A percentile compares a stretch with the other conserved stretches of the same genome.
Evolutionary conservation across 2,888 invertebrate species (phyloP).

Genomic region (Choreutis nemorana): DNA sequence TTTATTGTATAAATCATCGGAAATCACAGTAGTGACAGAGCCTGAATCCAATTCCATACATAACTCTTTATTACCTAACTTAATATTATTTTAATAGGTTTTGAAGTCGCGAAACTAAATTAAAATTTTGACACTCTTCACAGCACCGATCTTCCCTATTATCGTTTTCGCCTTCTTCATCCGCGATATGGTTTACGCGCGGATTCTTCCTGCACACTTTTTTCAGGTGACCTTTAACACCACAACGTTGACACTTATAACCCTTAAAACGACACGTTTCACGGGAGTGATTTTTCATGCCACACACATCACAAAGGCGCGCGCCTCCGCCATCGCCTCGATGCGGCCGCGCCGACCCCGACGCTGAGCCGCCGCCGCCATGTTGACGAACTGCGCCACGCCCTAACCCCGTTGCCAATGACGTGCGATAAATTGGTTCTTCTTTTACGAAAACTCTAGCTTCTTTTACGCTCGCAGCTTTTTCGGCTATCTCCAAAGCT

Average conservation of each 20-base stretch:
- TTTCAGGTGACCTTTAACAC: conserved; percentile 2
- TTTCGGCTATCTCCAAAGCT: conserved; percentile 10
- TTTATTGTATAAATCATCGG: too few relatives aligned
- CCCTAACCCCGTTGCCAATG: neutral
- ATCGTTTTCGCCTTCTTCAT: conserved; percentile 1
- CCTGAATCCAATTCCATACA: conserved; percentile 8
- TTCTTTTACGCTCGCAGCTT: conserved; percentile 5
- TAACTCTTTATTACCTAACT: neutral
- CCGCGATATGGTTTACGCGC: too few relatives aligned
- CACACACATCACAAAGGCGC: neutral
- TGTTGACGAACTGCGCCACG: neutral
- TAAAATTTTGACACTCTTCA: conserved; percentile 6
- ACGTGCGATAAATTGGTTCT: conserved; percentile 3
- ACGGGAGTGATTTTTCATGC: conserved; percentile 4
- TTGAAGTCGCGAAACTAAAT: conserved; percentile 6
- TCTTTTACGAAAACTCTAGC: conserved; percentile 3
- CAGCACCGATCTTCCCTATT: too few relatives aligned
- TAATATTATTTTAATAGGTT: conserved; percentile 2
- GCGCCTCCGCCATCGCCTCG: neutral
- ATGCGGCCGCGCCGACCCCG: neutral
- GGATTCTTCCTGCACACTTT: too few relatives aligned
- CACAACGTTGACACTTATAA: conserved; percentile 6
- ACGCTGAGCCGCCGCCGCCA: neutral
- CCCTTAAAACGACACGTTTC: conserved; percentile 5
- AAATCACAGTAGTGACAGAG: conserved; percentile 2